phyloP scores from a whole-genome alignment of 1,140 invertebrate genomes.

The Arctopsyche grandis region DNA sequence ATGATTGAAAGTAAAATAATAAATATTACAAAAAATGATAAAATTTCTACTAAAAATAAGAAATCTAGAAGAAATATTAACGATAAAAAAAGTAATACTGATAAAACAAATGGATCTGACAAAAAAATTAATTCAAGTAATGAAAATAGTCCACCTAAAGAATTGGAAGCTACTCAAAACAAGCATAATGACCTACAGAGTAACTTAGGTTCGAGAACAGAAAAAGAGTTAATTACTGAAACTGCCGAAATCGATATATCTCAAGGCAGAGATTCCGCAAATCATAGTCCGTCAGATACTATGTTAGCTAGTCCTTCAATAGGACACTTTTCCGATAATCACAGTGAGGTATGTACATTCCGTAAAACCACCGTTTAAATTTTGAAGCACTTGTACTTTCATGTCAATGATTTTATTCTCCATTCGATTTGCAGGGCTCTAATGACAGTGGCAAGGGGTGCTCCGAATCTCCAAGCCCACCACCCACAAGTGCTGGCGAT shows the following conservation, averaged over 20 bases:
- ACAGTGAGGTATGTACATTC: slow-evolving; percentile 70
- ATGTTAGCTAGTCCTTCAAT: slow-evolving; percentile 72
- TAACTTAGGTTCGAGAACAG: neutral
- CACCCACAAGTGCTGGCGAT: slow-evolving; percentile 61
- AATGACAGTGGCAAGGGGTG: slow-evolving; percentile 82
- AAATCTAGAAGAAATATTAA: slow-evolving; percentile 25
- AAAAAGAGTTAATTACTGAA: neutral
- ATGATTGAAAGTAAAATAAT: neutral
- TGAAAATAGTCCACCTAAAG: neutral
- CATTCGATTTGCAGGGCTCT: slow-evolving; percentile 67
- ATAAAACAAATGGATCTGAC: slow-evolving; percentile 12
- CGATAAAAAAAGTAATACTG: slow-evolving; percentile 24
- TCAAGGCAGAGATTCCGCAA: slow-evolving; percentile 69
- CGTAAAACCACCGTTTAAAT: neutral
- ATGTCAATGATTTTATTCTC: too few species aligned
- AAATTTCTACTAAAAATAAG: slow-evolving; percentile 27
- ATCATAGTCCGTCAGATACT: slow-evolving; percentile 74
- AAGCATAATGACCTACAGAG: neutral
- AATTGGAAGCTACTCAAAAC: neutral
- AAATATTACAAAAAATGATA: slow-evolving; percentile 31
- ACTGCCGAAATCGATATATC: neutral
- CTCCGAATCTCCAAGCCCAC: slow-evolving; percentile 73
- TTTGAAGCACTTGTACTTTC: neutral
- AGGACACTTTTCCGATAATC: slow-evolving; percentile 74
- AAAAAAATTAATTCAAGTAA: neutral